Conservation (phyloP, 2,797 vertebrate genomes). For the Mus minutoides region DNA sequence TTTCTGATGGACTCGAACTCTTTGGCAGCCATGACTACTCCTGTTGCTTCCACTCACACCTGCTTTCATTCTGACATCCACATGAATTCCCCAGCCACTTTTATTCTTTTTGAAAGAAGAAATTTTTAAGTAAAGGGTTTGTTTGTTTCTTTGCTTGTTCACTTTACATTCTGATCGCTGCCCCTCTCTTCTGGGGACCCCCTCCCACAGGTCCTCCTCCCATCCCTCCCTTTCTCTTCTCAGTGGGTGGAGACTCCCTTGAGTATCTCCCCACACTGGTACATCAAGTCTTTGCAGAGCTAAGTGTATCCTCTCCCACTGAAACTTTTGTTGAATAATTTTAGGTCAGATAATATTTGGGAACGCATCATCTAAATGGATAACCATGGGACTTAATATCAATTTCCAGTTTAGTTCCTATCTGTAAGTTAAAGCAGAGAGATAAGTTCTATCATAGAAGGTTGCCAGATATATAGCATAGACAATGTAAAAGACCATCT, state of each 20-base stretch:
- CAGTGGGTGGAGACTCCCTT: background rate
- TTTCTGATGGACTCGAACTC: too few species aligned
- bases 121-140: conserved; percentile 19
- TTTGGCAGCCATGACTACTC: too few species aligned
- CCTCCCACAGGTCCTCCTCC: background rate
- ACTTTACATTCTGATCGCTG: background rate
- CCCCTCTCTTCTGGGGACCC: background rate
- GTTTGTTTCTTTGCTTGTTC: background rate
- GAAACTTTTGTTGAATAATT: conserved; percentile 42
- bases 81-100: background rate
- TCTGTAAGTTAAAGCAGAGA: background rate
- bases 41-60: too few species aligned
- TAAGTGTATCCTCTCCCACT: background rate
- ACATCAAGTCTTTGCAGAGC: background rate
- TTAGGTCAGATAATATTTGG: conserved; percentile 7
- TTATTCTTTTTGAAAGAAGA: conserved; percentile 10
- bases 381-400: background rate
- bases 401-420: conserved; percentile 21
- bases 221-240: background rate
- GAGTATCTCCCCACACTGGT: background rate
- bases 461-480: background rate
- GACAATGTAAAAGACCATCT: background rate
- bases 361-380: conserved; percentile 10
- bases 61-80: too few species aligned
- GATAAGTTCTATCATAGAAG: conserved; percentile 1